Evolutionary conservation across 1,140 invertebrate genomes (phyloP), one percentile per base, ranked within the genome.

Genomic region (Drosophila pruinosa): DNA sequence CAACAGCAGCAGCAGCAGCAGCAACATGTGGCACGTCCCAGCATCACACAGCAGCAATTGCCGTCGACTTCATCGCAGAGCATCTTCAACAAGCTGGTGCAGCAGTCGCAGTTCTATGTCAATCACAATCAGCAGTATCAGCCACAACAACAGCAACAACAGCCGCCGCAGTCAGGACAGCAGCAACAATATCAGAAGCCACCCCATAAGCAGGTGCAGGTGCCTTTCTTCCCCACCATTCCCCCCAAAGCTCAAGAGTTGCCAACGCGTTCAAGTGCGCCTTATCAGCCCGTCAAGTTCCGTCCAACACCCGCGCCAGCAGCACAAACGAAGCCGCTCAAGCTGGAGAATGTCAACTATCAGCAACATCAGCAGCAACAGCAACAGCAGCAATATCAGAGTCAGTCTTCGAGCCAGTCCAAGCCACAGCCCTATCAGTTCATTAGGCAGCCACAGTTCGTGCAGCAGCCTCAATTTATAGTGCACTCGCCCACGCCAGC

Each of bases 151-250:
- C 59, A 41, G 48, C 68, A 72, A 7, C 43, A 71, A n/a, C 56
- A 47, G 15, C 63, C 70, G 6, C 41, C 74, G 72, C 75, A 72
- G 62, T 52, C 43, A 14, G 68, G 75, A 4, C 58, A 70, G 31
- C 62, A 63, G 68, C 71, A 86, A 88, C 70, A 86, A 22, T 83
- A 82, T 2, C 79, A 80, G 24, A 80, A 80, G 52, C 83, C 85
- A 50, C 64, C 72, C 0, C 78, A 85, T 36, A 81, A 80, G 45
- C 65, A 72, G n/a, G 54, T 72, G 3, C 91, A 90, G 93, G 73
- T 92, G 90, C 67, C 91, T 81, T 45, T 92, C 90, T 69, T 92
- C 92, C 39, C 92, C 81, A 70, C 92, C 85, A 58, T 80, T 82
- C 71, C 93, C 85, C 79, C 89, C 0, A 89, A 90, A 38, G 48